A percentile compares a stretch with the other conserved stretches of the same genome.
These are phyloP conservation scores for Chloropsis hardwickii DNA, from an alignment of 2,113 vertebrate genomes.

Conservation along the genomic window DNA sequence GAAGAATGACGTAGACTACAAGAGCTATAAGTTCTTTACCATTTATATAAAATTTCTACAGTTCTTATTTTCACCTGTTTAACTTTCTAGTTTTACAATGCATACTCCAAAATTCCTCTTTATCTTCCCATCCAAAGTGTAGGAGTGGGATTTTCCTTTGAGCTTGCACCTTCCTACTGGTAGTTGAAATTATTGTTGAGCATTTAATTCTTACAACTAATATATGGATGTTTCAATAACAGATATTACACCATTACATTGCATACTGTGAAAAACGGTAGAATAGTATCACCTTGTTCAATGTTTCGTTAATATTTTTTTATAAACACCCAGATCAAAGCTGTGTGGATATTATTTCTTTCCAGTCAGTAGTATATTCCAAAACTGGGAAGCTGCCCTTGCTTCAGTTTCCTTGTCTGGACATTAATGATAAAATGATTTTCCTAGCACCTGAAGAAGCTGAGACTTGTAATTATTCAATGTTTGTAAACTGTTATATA, in stretches of 20 bases:
- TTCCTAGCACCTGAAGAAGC: not conserved
- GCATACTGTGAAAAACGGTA: not conserved
- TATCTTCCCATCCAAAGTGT: not conserved
- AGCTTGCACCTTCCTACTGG: not conserved
- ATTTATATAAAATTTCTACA: not conserved
- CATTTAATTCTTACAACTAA: not conserved
- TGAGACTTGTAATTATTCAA: not conserved
- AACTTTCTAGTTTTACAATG: not conserved
- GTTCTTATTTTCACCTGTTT: not conserved
- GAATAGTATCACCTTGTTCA: not conserved
- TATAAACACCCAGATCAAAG: not conserved
- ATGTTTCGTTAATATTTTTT: not conserved
- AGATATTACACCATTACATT: not conserved
- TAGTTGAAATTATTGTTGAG: not conserved
- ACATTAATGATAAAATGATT: not conserved
- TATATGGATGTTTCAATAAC: rapidly evolving
- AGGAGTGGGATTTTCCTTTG: not conserved
- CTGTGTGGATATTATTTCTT: not conserved
- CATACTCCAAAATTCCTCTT: not conserved
- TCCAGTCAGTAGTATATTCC: not conserved
- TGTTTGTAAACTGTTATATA: not conserved
- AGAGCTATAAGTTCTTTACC: not conserved
- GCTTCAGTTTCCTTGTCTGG: not conserved
- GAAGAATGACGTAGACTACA: not conserved
- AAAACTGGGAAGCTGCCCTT: not conserved